These are phyloP conservation scores for Patella pellucida DNA, from an alignment of 2,888 invertebrate genomes.

Conservation along the genomic window DNA sequence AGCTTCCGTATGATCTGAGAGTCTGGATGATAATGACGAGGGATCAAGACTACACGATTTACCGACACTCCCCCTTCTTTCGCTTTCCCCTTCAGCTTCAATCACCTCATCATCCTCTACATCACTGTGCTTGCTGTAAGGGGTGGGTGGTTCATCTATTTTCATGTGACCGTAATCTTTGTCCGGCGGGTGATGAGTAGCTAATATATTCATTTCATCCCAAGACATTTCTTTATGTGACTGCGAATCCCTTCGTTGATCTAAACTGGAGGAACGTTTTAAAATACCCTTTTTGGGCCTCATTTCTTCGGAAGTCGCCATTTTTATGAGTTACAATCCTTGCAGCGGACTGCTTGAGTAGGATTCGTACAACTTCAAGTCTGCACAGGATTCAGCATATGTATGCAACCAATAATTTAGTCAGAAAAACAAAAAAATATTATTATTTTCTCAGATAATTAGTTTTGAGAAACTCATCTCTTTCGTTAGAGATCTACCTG, in stretches of 20 bases:
- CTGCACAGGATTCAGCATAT: too few relatives aligned
- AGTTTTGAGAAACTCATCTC: too few relatives aligned
- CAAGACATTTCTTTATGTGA: slow-evolving; percentile 64
- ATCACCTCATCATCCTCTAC: slow-evolving; percentile 69
- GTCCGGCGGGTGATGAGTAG: slow-evolving; percentile 95
- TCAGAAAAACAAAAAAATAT: too few relatives aligned
- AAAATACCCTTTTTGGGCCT: slow-evolving; percentile 91
- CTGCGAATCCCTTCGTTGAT: slow-evolving; percentile 70
- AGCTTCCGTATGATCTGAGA: slow-evolving; percentile 4
- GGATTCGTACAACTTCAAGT: too few relatives aligned
- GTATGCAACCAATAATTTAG: too few relatives aligned
- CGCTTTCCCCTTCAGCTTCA: slow-evolving; percentile 70
- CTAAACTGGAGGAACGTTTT: slow-evolving; percentile 92
- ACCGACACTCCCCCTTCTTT: slow-evolving; percentile 62
- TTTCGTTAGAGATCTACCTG: too few relatives aligned
- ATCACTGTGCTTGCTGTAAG: slow-evolving; percentile 78
- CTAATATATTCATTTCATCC: slow-evolving; percentile 98
- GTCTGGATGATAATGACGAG: slow-evolving; percentile 43
- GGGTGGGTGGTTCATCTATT: slow-evolving; percentile 92
- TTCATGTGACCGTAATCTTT: slow-evolving; percentile 99
- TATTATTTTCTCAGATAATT: too few relatives aligned
- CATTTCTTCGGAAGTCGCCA: slow-evolving; percentile 78
- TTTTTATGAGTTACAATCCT: slow-evolving; percentile 35
- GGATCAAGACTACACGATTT: slow-evolving; percentile 43
- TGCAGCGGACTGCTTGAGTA: too few relatives aligned